Conservation (phyloP, 2,888 invertebrate species). For the Limnephilus auricula region DNA sequence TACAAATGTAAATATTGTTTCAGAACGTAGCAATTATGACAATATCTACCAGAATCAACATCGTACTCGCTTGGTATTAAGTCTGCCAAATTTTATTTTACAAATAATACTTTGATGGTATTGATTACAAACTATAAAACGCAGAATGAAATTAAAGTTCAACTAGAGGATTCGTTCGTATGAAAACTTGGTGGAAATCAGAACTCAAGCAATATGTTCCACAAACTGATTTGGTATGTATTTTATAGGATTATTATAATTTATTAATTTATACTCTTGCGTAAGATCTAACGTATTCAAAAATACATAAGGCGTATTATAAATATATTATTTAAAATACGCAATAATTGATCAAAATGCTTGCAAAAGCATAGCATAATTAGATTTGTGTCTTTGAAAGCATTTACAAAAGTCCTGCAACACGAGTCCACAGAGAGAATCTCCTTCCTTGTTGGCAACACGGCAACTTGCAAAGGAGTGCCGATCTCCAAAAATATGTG, state of each 20-base stretch:
- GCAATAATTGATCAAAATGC: constrained; percentile 36
- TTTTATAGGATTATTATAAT: constrained; percentile 39
- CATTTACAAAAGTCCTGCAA: constrained; percentile 51
- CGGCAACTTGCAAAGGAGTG: constrained; percentile 4
- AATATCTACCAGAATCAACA: neutral
- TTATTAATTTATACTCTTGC: constrained; percentile 46
- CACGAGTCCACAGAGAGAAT: constrained; percentile 37
- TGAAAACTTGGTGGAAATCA: constrained; percentile 17
- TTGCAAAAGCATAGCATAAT: constrained; percentile 54
- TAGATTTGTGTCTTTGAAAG: constrained; percentile 49
- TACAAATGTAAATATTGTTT: neutral
- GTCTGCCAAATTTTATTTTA: neutral
- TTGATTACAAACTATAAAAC: constrained; percentile 23
- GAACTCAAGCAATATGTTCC: constrained; percentile 22
- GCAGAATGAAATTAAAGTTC: neutral
- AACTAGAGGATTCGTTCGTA: neutral
- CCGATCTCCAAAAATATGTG: constrained; percentile 48
- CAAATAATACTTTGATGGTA: constrained; percentile 43
- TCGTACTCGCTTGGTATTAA: neutral
- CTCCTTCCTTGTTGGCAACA: constrained; percentile 21
- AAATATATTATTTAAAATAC: constrained; percentile 36
- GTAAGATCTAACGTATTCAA: constrained; percentile 45
- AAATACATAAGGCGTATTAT: constrained; percentile 51
- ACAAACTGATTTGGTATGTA: constrained; percentile 18
- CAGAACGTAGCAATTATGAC: neutral